A percentile compares a stretch with the other conserved stretches of the same genome.
phyloP scores from a whole-genome alignment of 2,888 invertebrate species.

The Cacoxenus indagator region DNA sequence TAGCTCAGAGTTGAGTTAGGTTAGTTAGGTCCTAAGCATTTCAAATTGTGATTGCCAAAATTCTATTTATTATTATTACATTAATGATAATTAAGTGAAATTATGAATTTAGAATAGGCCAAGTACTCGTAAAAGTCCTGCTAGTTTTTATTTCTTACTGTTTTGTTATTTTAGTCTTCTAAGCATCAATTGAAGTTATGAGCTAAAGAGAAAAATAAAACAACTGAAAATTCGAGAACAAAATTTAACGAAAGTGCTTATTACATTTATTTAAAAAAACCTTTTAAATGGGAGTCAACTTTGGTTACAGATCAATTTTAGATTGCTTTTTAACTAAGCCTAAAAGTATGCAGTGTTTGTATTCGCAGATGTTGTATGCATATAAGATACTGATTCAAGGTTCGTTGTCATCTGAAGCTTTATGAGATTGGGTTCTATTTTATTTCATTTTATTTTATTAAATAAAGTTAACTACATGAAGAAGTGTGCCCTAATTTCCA shows the following conservation, averaged over 20 bases:
- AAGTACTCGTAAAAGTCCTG: constrained; percentile 31
- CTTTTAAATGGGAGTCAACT: too few relatives aligned
- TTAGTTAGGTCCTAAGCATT: constrained; percentile 54
- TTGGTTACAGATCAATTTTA: too few relatives aligned
- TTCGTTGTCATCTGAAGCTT: too few relatives aligned
- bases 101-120: neutral
- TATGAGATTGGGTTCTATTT: too few relatives aligned
- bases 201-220: neutral
- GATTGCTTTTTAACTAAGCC: too few relatives aligned
- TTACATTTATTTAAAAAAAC: neutral
- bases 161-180: constrained; percentile 60
- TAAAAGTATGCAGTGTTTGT: too few relatives aligned
- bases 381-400: too few relatives aligned
- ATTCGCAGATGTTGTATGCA: too few relatives aligned
- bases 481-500: too few relatives aligned
- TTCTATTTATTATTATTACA: constrained; percentile 48
- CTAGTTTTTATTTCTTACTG: constrained; percentile 40
- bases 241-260: neutral
- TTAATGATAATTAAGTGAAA: constrained; percentile 13
- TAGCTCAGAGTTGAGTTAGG: constrained; percentile 49
- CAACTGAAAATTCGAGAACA: neutral
- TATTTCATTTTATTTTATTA: too few relatives aligned
- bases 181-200: neutral
- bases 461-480: too few relatives aligned
- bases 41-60: constrained; percentile 61